Evolutionary conservation across 1,140 invertebrate species (phyloP), one percentile per base, ranked within the genome.

Genomic region (Orius insidiosus): DNA sequence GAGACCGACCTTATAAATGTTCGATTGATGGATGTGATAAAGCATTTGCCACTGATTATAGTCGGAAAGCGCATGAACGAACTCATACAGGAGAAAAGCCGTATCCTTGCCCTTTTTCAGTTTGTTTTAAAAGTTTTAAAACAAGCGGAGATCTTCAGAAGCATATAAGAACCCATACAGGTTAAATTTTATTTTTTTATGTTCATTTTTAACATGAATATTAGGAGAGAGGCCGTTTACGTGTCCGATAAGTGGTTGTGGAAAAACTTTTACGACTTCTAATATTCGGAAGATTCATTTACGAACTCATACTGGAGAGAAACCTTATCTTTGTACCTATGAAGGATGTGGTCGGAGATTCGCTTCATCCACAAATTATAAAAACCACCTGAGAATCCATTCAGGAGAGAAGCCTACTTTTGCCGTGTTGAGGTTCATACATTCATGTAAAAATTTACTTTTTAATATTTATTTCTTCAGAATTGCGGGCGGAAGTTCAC

Each of bases 81-180:
- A 76, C 73, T 0, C 76, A 79, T 52, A 79, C 75, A 8, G 76
- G 75, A 0, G 75, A 79, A 54, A 78, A 76, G 54, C 76, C 76
- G 0, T 79, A 78, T 52, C 68, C 69, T 55, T 79, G 76, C 59
- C 57, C 64, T 3, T 64, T 67, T 10, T 64, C 65, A 42, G 52
- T 55, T 2, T 78, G 76, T 59, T 61, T 63, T 9, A 79, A 79
- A 55, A 67, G 69, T 31, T 71, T 72, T 51, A 78, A 78, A 60
- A 78, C 75, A 7, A 78, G 76, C 0, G 76, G 76, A 2, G 76
- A 78, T 62, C 60, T 80, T 30, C 68, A 78, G 48, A 79, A 78
- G 59, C 76, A 80, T 59, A 66, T 76, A 13, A 59, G 76, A 37
- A 79, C 72, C 14, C 77, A 79, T 56, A 80, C 76, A 47, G 76